A percentile compares a stretch with the other conserved stretches of the same genome.
Evolutionary conservation across 35 echinoderm and acorn worm genomes (phyloP).

Genomic region (Ophiothrix spiculata): DNA sequence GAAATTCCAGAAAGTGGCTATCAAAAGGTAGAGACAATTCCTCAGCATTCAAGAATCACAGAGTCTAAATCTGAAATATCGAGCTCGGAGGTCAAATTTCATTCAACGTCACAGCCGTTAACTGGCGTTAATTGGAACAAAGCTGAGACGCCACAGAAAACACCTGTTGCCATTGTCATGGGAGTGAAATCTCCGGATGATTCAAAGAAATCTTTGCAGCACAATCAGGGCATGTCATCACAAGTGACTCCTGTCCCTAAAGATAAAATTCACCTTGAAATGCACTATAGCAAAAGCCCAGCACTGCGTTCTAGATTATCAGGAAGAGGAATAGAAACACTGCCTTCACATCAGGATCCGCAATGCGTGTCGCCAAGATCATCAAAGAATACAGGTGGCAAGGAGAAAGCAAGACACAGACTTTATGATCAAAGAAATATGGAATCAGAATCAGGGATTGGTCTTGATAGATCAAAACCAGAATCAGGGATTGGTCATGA

Average conservation of each 20-base stretch:
- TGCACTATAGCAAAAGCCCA: not conserved
- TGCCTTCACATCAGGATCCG: not conserved
- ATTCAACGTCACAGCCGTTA: not conserved
- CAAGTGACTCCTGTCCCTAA: not conserved
- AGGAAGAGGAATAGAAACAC: not conserved
- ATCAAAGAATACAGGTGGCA: not conserved
- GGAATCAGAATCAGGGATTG: not conserved
- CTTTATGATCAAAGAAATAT: not conserved
- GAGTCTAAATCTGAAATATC: not conserved
- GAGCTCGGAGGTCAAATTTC: not conserved
- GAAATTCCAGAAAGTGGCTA: constrained; percentile 1
- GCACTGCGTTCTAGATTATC: not conserved
- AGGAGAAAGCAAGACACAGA: not conserved
- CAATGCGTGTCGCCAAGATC: not conserved
- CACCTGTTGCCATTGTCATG: not conserved
- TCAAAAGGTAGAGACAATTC: not conserved
- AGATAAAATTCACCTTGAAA: not conserved
- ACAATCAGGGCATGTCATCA: not conserved
- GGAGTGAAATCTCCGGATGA: not conserved
- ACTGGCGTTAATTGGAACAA: not conserved
- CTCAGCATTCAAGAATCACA: constrained; percentile 4
- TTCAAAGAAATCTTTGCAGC: not conserved
- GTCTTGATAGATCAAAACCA: not conserved
- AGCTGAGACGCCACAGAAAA: not conserved
- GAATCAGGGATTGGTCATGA: too few species aligned